Evolutionary conservation across 1,140 invertebrate species (phyloP), one percentile per base, ranked within the genome.

Genomic region (Chymomyza costata): DNA sequence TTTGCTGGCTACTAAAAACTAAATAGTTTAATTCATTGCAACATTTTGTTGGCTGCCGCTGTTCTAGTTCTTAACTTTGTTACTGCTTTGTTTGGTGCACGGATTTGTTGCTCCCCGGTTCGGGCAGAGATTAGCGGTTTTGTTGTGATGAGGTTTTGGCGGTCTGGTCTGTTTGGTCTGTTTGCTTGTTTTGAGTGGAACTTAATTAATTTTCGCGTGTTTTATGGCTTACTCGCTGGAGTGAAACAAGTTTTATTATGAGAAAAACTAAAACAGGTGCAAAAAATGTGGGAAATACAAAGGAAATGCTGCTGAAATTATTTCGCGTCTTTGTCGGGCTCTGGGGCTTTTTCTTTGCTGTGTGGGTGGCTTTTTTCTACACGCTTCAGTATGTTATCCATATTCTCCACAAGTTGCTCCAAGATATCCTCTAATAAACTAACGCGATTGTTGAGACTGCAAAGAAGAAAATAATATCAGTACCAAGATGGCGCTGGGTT

Each of bases 121-220:
- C 65, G 61, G 46, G 46, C 52, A 61, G 56, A 61, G 65, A 76
- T 76, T 76, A 69, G 70, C 48, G 54, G 35, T 39, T 10, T n/a
- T n/a, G n/a, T n/a, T n/a, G n/a, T n/a, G n/a, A n/a, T n/a, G n/a
- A n/a, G 44, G 44, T 56, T 65, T 17, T 50, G 28, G 60, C 16
- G 69, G 70, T 40, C 56, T 47, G 69, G 70, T 40, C 56, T 47
- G 45, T 45, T 50, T 31, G 44, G 47, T 57, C 56, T 50, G 43
- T 15, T 43, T 61, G 47, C 43, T 17, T 43, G 56, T 44, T 37
- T 28, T 28, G 47, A 47, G 47, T 49, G 40, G 13, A 53, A 64
- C 59, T 65, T 74, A 74, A 74, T 74, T 74, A 73, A 73, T 61
- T 74, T 64, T 65, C 53, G 38, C 45, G 54, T 48, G 64, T 64